phyloP scores from a whole-genome alignment of 2,888 invertebrate genomes.

The Bembecia ichneumoniformis region DNA sequence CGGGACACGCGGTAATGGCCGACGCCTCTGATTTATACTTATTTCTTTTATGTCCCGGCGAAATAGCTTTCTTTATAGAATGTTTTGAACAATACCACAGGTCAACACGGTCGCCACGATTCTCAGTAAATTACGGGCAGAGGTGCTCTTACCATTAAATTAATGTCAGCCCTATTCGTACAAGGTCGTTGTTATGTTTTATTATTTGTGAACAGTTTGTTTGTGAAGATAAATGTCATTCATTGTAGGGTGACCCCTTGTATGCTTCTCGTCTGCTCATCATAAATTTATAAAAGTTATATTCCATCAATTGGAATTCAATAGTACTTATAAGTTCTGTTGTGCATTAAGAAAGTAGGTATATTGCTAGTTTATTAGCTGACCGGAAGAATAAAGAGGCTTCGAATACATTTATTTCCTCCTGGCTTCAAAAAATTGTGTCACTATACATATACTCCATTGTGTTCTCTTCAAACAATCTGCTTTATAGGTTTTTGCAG shows the following conservation, averaged over 20 bases:
- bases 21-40: constrained; percentile 63
- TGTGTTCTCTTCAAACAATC: too few species aligned
- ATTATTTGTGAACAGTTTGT: background rate
- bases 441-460: too few species aligned
- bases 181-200: constrained; percentile 1
- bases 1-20: constrained; percentile 51
- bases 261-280: background rate
- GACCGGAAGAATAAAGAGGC: too few species aligned
- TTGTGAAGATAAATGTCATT: background rate
- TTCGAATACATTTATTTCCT: too few species aligned
- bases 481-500: too few species aligned
- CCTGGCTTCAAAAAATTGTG: too few species aligned
- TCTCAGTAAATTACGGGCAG: constrained; percentile 33
- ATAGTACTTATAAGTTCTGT: too few species aligned
- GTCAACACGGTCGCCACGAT: constrained; percentile 26
- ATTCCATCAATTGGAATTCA: too few species aligned
- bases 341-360: too few species aligned
- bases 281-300: too few species aligned
- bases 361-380: too few species aligned
- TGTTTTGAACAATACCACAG: constrained; percentile 36
- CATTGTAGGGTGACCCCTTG: background rate
- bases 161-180: constrained; percentile 26
- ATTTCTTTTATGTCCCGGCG: constrained; percentile 62
- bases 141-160: constrained; percentile 40
- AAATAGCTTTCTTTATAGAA: constrained; percentile 56